These are phyloP conservation scores for Schizotus pectinicornis DNA, from an alignment of 2,888 invertebrate species.

Conservation along the genomic window DNA sequence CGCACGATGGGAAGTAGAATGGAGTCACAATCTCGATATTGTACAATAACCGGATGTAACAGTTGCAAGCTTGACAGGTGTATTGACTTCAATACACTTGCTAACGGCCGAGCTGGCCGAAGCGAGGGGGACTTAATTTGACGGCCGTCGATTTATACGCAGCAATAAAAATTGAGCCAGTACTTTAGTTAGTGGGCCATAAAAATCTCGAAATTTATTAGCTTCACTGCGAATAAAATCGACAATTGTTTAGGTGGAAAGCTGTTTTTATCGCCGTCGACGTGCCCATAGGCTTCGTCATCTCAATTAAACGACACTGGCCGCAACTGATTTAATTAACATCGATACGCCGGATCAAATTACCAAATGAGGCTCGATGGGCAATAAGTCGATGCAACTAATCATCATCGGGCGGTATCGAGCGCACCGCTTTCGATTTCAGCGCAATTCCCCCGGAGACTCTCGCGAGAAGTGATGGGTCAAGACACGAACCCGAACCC, in stretches of 20 bases:
- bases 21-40: slow-evolving; percentile 19
- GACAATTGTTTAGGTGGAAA: not conserved
- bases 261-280: not conserved
- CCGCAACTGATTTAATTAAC: slow-evolving; percentile 7
- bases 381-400: slow-evolving; percentile 15
- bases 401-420: slow-evolving; percentile 5
- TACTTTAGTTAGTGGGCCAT: not conserved
- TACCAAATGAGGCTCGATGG: not conserved
- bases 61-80: slow-evolving; percentile 38
- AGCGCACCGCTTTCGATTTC: slow-evolving; percentile 8
- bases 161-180: too few relatives aligned
- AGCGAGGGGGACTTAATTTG: too few relatives aligned
- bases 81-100: slow-evolving; percentile 27
- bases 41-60: slow-evolving; percentile 33
- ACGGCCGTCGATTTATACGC: too few relatives aligned
- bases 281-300: not conserved
- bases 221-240: not conserved
- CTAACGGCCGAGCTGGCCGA: slow-evolving; percentile 8
- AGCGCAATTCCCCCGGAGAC: slow-evolving; percentile 7
- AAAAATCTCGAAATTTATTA: not conserved
- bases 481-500: slow-evolving; percentile 27
- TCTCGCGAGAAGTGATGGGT: slow-evolving; percentile 15
- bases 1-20: slow-evolving; percentile 17
- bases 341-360: slow-evolving; percentile 4
- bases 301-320: slow-evolving; percentile 4